Conservation (phyloP, 1,140 invertebrate species). For the Brachionus angularis region DNA sequence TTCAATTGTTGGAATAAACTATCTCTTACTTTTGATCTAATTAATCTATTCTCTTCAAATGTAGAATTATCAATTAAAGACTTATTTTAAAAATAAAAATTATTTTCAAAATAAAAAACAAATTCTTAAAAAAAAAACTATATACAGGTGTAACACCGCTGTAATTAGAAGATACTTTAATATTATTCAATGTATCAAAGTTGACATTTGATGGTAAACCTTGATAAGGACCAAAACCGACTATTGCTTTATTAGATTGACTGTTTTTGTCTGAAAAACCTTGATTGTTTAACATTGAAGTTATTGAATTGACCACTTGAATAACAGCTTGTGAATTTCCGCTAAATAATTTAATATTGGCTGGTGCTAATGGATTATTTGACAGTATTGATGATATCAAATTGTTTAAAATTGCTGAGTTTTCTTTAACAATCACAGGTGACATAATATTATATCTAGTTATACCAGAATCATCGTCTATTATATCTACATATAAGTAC, state of each 20-base stretch:
- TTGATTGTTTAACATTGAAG: slow-evolving; percentile 36
- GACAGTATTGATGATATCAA: not conserved
- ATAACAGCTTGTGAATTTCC: slow-evolving; percentile 3
- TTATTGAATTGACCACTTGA: slow-evolving; percentile 22
- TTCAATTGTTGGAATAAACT: not conserved
- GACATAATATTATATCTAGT: not conserved
- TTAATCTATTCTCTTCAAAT: slow-evolving; percentile 17
- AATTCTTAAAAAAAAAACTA: not conserved
- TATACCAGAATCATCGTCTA: slow-evolving; percentile 29
- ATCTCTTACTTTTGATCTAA: slow-evolving; percentile 4
- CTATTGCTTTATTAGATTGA: not conserved
- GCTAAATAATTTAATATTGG: slow-evolving; percentile 15
- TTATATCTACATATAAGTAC: slow-evolving; percentile 30
- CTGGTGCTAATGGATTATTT: not conserved
- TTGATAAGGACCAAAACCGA: slow-evolving; percentile 25
- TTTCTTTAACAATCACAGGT: slow-evolving; percentile 10
- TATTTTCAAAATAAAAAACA: not conserved
- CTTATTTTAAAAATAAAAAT: too few species aligned
- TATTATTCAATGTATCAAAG: not conserved
- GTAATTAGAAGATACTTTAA: not conserved
- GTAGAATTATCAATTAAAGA: not conserved
- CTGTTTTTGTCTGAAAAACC: slow-evolving; percentile 33
- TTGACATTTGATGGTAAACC: slow-evolving; percentile 11
- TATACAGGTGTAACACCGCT: not conserved
- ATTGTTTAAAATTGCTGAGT: not conserved